Base-by-base conservation (phyloP, 1,140 invertebrate genomes). In the Trichonephila clavata region DNA sequence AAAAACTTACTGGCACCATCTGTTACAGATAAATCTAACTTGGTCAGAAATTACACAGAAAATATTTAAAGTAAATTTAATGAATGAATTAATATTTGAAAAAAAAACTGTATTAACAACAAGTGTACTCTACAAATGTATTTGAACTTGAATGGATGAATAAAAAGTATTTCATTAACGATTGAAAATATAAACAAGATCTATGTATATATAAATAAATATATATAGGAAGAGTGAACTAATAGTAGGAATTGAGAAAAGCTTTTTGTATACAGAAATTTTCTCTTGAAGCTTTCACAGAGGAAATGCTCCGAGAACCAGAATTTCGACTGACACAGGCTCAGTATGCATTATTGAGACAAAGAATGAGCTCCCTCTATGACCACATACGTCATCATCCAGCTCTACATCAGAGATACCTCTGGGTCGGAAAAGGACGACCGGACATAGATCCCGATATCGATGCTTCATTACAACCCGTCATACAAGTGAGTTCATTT, bases 381-480 rank as follows among this genome's bases (percentile, higher is more conserved):
- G 94, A 95, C 71, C 93, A 95, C 65, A 94, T 95, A 16, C 71
- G 81, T 18, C 91, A 83, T 59, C 95, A 95, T 86, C 95, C 95
- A 6, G 95, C 95, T 32, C 71, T 95, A 18, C 87, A 94, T 77
- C 95, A 95, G 80, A 94, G 90, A 60, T 89, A 95, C 61, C 61
- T 95, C 20, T 95, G 94, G 93, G 94, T 95, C 21, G 95, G 95
- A 14, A 83, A 94, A 61, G 94, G 61, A 43, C 65, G 94, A 13
- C 95, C 95, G 18, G 10, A 88, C 16, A 93, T 93, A n/a, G 94
- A 94, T 90, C 95, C 95, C 4, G 94, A 94, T 80, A 60, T 89
- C 21, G 27, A 39, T 20, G 50, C 80, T 21, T 20, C 91, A 60
- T 68, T 32, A 39, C 71, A 77, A 39, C 14, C 71, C 14, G 5